Evolutionary conservation across 2,888 invertebrate genomes (phyloP), one percentile per base, ranked within the genome.

Genomic region (Trichopria drosophilae): DNA sequence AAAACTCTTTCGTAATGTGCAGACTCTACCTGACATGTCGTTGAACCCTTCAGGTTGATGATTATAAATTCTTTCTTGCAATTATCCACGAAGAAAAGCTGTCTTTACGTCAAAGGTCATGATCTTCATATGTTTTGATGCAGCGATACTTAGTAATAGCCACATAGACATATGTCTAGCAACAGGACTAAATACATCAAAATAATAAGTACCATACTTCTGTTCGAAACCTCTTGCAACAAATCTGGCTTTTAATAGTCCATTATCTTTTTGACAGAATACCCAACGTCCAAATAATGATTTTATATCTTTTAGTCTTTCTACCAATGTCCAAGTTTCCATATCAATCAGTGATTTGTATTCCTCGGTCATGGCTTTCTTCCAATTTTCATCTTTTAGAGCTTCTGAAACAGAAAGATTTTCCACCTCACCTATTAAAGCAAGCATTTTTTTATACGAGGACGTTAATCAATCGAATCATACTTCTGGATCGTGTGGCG

Each of bases 141-240:
- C n/a, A 31, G 59, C 62, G 19, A 54, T 37, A 50, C 61, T 64
- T 5, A 64, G 31, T 18, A 67, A 29, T 35, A 63, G 37, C 47
- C 63, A 36, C 42, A 64, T 63, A 5, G 54, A 53, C 22, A 43
- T 52, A 51, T 60, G 56, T 35, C 62, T 36, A 23, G 61, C 65
- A 18, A 66, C 67, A 31, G 64, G 63, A 54, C 56, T 58, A 42
- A 65, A 67, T 2, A 58, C 63, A 59, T 63, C 62, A 13, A 35
- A 31, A 51, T 65, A 67, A 49, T 66, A 62, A 26, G 53, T 55
- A 1, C 53, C 64, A 52, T 54, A 54, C 34, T 53, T 52, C 53
- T 68, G 66, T 29, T 61, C 57, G 49, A 61, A 66, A 13, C 65
- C 60, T 34, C 53, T 53, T 13, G 51, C 62, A n/a, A 66, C 67